A percentile compares a stretch with the other conserved stretches of the same genome.
These are phyloP conservation scores for Antidorcas marsupialis DNA, from an alignment of 2,113 vertebrate genomes.

Conservation along the genomic window DNA sequence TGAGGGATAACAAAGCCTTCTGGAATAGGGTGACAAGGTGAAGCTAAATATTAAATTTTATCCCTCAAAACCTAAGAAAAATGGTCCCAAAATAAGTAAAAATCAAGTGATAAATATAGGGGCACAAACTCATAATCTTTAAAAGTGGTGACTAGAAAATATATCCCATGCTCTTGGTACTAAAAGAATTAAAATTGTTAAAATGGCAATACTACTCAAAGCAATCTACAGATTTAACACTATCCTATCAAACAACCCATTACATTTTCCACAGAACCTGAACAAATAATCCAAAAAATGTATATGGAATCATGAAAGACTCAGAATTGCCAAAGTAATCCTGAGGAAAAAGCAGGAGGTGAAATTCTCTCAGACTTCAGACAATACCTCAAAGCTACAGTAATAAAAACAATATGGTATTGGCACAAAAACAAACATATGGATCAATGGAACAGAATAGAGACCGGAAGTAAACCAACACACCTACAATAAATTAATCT, in stretches of 20 bases:
- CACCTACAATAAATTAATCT: not conserved
- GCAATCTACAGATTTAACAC: not conserved
- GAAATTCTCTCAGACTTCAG: not conserved
- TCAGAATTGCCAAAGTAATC: not conserved
- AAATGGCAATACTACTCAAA: not conserved
- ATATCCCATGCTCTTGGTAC: not conserved
- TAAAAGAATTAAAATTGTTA: not conserved
- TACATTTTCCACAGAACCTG: not conserved
- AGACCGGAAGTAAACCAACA: not conserved
- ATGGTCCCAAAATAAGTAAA: not conserved
- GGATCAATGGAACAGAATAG: not conserved
- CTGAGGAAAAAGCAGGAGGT: not conserved
- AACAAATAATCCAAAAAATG: not conserved
- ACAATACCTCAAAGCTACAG: not conserved
- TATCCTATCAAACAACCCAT: not conserved
- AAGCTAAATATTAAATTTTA: not conserved
- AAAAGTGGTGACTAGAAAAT: not conserved
- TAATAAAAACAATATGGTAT: not conserved
- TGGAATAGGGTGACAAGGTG: not conserved
- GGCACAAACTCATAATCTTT: not conserved
- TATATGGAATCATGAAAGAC: not conserved
- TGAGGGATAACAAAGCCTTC: not conserved
- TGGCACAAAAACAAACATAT: not conserved
- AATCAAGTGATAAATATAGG: not conserved
- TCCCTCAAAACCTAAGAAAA: not conserved